Base-by-base conservation (phyloP, 2,797 vertebrate species). In the Cirrhinus mrigala region DNA sequence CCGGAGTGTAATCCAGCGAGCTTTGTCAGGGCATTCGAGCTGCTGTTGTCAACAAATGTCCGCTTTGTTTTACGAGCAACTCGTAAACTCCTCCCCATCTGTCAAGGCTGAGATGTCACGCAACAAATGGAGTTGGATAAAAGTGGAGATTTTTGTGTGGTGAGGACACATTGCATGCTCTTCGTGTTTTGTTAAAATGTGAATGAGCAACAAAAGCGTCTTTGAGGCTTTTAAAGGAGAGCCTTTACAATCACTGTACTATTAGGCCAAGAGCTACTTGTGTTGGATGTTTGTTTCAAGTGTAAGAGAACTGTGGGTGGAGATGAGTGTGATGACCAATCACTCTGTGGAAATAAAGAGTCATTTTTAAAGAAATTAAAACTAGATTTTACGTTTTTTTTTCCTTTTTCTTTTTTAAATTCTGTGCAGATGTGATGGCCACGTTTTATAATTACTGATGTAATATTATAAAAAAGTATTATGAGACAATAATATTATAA, bases 51-150 rank as follows among this genome's bases (percentile, higher is more conserved):
- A 52, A 79, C 83, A 79, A 79, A 79, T 37, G 68, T 71, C 40
- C 14, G 40, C 76, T 73, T 84, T 85, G 75, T 79, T 85, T 85
- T 60, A 71, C 44, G 0, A 79, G 76, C 64, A 48, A 48, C 76
- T 71, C 22, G 66, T 79, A 79, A 79, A 85, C 66, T 79, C 82
- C 62, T 69, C 56, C 68, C 83, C 83, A 85, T 85, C 83, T 85
- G 83, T 79, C 66, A 60, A 60, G 74, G 12, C 62, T 46, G 81
- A 64, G 70, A 83, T 64, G 71, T 83, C 58, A 50, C 58, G 22
- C 66, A 46, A 56, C 73, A 84, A 84, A 73, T 50, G 52, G 75
- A 70, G 76, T 68, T 27, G 82, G 46, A 54, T 46, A 11, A 54
- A 82, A 71, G 50, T 46, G 68, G 66, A 60, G 83, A 71, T 79